These are phyloP conservation scores for Cyanoderma ruficeps DNA, from an alignment of 2,113 vertebrate species.

Conservation along the genomic window DNA sequence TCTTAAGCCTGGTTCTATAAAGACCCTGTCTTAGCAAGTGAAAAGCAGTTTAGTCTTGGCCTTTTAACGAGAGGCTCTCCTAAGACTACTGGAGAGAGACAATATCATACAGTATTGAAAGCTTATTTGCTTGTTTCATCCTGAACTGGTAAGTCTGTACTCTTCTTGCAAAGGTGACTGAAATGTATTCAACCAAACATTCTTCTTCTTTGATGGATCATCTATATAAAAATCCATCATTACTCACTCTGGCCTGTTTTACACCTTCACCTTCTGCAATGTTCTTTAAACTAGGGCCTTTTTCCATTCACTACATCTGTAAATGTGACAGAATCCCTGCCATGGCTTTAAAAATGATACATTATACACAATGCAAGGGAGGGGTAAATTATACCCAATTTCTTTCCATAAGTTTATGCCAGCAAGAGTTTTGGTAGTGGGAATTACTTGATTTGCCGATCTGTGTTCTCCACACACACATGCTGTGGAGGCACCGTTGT, in stretches of 20 bases:
- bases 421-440: neutral
- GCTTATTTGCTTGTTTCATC: neutral
- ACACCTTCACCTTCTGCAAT: neutral
- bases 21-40: neutral
- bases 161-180: neutral
- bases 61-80: neutral
- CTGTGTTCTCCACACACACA: conserved; percentile 94
- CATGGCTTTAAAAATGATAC: neutral
- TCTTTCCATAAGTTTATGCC: neutral
- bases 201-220: neutral
- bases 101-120: neutral
- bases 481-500: conserved; percentile 92
- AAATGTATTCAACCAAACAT: neutral
- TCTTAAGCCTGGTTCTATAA: neutral
- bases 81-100: neutral
- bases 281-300: neutral
- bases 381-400: conserved; percentile 20
- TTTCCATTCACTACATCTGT: neutral
- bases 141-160: neutral
- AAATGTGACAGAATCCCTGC: neutral
- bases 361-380: neutral
- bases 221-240: neutral
- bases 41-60: neutral
- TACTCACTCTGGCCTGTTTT: neutral
- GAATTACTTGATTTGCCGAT: conserved; percentile 94